Percentiles rank a stretch among this genome's conserved stretches.
Conservation (phyloP, 2,888 invertebrate species). For the Hirtodrosophila confusa region DNA sequence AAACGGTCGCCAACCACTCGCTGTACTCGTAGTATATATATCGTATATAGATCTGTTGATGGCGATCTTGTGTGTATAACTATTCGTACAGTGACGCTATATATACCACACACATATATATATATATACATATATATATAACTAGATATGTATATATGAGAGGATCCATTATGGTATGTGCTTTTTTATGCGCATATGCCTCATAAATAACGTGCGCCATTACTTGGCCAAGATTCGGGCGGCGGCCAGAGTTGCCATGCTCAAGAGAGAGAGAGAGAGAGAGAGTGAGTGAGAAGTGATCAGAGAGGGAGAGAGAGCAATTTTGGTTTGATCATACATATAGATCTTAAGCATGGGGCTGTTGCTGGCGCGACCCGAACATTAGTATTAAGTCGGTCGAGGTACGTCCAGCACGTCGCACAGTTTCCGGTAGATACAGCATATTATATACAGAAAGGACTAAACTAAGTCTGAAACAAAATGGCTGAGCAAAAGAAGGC, state of each 20-base stretch:
- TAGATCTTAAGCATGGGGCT: slow-evolving; percentile 55
- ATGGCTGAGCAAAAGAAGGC: slow-evolving; percentile 84
- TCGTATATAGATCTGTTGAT: slow-evolving; percentile 6
- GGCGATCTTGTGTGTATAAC: slow-evolving; percentile 28
- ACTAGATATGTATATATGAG: slow-evolving; percentile 8
- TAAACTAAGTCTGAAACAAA: slow-evolving; percentile 18
- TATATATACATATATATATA: slow-evolving; percentile 2
- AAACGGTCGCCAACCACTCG: slow-evolving; percentile 41
- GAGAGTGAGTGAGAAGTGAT: slow-evolving; percentile 3
- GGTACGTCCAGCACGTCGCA: slow-evolving; percentile 80
- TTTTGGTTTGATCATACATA: slow-evolving; percentile 27
- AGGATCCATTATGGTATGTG: slow-evolving; percentile 70
- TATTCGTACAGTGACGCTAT: slow-evolving; percentile 14
- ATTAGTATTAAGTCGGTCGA: slow-evolving; percentile 80
- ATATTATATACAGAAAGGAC: slow-evolving; percentile 26
- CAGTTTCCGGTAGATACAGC: slow-evolving; percentile 69
- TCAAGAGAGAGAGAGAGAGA: slow-evolving; percentile 3
- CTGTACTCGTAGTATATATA: slow-evolving; percentile 18
- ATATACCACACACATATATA: slow-evolving; percentile 24
- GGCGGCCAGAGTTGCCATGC: slow-evolving; percentile 63
- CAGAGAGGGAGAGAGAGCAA: slow-evolving; percentile 10
- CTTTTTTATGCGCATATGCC: slow-evolving; percentile 70
- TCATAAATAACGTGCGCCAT: slow-evolving; percentile 76
- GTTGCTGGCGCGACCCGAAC: slow-evolving; percentile 46
- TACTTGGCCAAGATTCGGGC: slow-evolving; percentile 64